phyloP scores from a whole-genome alignment of 2,888 invertebrate species.

The Calameuta pallipes region DNA sequence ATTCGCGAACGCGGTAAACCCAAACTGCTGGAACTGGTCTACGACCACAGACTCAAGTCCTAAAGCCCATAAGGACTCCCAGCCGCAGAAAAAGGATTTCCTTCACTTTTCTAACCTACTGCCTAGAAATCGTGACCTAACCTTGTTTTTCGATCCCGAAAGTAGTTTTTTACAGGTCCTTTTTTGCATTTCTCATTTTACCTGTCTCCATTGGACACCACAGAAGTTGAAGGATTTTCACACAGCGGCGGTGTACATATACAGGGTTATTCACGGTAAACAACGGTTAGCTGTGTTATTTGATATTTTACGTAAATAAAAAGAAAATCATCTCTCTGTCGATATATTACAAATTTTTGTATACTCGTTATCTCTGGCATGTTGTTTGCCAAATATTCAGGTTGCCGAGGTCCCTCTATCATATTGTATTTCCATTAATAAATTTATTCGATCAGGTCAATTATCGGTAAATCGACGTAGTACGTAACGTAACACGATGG shows the following conservation, averaged over 20 bases:
- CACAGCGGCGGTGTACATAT: not conserved
- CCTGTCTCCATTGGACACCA: not conserved
- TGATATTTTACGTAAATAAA: not conserved
- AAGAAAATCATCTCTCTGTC: not conserved
- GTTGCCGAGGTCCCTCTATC: not conserved
- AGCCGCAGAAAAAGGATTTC: not conserved
- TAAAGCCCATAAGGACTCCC: not conserved
- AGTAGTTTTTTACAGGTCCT: not conserved
- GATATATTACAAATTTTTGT: not conserved
- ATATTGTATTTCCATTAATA: not conserved
- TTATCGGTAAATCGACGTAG: not conserved
- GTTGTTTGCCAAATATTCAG: not conserved
- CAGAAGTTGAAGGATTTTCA: not conserved
- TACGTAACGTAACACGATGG: not conserved
- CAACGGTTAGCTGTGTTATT: not conserved
- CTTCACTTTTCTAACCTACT: conserved; percentile 2
- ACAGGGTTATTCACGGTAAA: too few relatives aligned
- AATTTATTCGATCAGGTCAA: not conserved
- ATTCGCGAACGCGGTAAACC: not conserved
- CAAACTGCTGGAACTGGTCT: not conserved
- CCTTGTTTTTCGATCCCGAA: not conserved
- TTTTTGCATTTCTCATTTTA: not conserved
- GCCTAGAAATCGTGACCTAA: not conserved
- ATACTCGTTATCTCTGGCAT: not conserved
- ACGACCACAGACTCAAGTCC: not conserved